Base-by-base conservation (phyloP, 2,797 vertebrate genomes). In the Etheostoma perlongum region DNA sequence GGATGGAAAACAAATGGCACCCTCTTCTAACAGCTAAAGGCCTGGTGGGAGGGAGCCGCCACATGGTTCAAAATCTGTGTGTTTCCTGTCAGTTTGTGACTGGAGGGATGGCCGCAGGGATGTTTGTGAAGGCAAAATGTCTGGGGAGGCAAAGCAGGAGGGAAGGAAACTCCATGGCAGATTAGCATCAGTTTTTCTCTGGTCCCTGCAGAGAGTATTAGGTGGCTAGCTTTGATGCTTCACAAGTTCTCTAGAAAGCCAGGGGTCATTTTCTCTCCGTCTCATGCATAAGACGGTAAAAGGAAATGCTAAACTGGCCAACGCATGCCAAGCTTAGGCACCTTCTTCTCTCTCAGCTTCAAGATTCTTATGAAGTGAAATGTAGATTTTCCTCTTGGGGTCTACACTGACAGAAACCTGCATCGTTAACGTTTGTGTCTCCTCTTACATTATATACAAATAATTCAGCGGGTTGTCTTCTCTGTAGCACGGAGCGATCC, bases 1-100 rank as follows among this genome's bases (percentile, higher is more conserved):
- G 70, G 60, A 68, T 72, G 42, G 51, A 44, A 83, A 78, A 81
- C 67, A 81, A 84, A 82, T 58, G 52, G 44, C 62, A n/a, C 30
- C 23, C 51, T 69, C 27, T 16, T 25, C 18, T 4, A 71, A 61
- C 40, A 72, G 44, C 51, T 9, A 27, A 30, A 49, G 16, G 67
- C 67, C 65, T 19, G 12, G 7, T 53, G 81, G 54, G 52, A 61
- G 33, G 5, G 15, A 67, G 68, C 68, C 53, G 79, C 72, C 71
- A 57, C 76, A n/a, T 66, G 58, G 55, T 71, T 52, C 57, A 27
- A 60, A 78, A 30, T 48, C 51, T 72, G 53, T 54, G 62, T 73
- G 64, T 63, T 58, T 65, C 11, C 57, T 75, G 49, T 84, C 68
- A 36, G 7, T 72, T 27, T 76, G 68, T 72, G 49, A 49, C 74